Conservation (phyloP, 1,140 invertebrate genomes). For the Agraylea sexmaculata region DNA sequence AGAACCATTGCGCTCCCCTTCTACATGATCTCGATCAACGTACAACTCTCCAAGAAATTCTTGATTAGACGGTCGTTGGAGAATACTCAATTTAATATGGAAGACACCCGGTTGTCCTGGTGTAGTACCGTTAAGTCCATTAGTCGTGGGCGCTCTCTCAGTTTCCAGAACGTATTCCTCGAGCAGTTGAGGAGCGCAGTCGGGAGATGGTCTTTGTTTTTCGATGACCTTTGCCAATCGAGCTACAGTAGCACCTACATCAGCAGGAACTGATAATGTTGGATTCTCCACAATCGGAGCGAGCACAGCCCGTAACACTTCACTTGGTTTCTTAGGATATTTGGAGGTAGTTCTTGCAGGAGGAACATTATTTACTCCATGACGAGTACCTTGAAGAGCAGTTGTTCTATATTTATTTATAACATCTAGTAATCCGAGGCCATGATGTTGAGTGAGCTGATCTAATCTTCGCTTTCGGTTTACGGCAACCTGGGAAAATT, state of each 20-base stretch:
- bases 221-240: constrained; percentile 45
- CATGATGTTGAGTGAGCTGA: constrained; percentile 65
- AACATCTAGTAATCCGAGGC: constrained; percentile 51
- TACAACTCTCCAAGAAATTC: constrained; percentile 83
- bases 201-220: constrained; percentile 51
- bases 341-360: constrained; percentile 30
- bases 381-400: constrained; percentile 31
- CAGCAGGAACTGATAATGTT: constrained; percentile 27
- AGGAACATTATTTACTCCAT: constrained; percentile 21
- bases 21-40: constrained; percentile 72
- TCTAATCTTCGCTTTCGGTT: constrained; percentile 82
- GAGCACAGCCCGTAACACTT: constrained; percentile 37
- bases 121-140: constrained; percentile 30
- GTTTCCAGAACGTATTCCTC: constrained; percentile 85
- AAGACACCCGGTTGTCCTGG: constrained; percentile 49
- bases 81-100: constrained; percentile 75
- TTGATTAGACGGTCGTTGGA: constrained; percentile 73
- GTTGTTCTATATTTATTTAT: constrained; percentile 36
- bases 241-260: constrained; percentile 26
- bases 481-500: constrained; percentile 65
- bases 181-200: constrained; percentile 69
- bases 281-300: constrained; percentile 34
- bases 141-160: constrained; percentile 46
- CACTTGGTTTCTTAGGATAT: constrained; percentile 39
- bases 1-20: constrained; percentile 70